Conservation (phyloP, 2,888 invertebrate species). For the Synergus japonicus region DNA sequence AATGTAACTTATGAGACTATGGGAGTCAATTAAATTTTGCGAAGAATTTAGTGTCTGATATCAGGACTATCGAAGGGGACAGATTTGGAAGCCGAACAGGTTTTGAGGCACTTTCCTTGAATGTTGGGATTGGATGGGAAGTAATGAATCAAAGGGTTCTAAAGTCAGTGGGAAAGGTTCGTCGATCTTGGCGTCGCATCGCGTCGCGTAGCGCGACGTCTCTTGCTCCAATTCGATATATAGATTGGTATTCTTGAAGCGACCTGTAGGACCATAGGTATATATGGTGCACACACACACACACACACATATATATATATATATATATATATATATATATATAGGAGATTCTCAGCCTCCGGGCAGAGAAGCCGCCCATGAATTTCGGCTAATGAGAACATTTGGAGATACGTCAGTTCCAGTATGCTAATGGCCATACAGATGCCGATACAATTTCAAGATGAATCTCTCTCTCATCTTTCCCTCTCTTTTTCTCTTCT, state of each 20-base stretch:
- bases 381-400: slow-evolving; percentile 78
- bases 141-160: slow-evolving; percentile 40
- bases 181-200: slow-evolving; percentile 24
- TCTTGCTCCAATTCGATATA: slow-evolving; percentile 36
- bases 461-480: slow-evolving; percentile 72
- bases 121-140: slow-evolving; percentile 27
- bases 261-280: slow-evolving; percentile 43
- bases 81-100: slow-evolving; percentile 39
- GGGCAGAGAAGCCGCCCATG: slow-evolving; percentile 75
- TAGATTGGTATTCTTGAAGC: slow-evolving; percentile 38
- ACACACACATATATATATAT: too few relatives aligned
- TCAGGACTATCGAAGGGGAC: slow-evolving; percentile 30
- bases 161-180: slow-evolving; percentile 39
- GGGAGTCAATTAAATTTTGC: slow-evolving; percentile 40
- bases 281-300: too few relatives aligned
- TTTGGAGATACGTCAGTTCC: slow-evolving; percentile 78
- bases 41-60: slow-evolving; percentile 38
- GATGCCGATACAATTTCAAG: slow-evolving; percentile 78
- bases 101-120: slow-evolving; percentile 40
- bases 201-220: not conserved
- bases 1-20: slow-evolving; percentile 39
- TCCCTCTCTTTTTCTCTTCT: slow-evolving; percentile 49
- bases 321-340: not conserved
- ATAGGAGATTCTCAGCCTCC: slow-evolving; percentile 47
- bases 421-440: slow-evolving; percentile 78